Evolutionary conservation across 2,113 vertebrate genomes (phyloP), one percentile per base, ranked within the genome.

Genomic region (Lagenorhynchus albirostris): DNA sequence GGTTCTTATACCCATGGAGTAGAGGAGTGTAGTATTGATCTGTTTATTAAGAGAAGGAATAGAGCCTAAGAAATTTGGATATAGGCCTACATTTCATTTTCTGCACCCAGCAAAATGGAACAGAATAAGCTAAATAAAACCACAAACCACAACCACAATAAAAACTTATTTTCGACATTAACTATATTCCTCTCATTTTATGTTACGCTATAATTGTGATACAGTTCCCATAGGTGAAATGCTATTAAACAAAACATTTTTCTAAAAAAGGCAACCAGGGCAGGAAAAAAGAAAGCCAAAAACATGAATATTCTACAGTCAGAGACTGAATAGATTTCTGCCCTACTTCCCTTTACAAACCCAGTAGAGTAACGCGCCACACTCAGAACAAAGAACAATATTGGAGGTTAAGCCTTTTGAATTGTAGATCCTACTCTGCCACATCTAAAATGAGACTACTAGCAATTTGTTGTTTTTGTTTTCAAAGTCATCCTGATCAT

Each of bases 21-120:
- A 73, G 36, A 88, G 63, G 38, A 33, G 6, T 50, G 58, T 31
- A 21, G 13, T 88, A 97, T 88, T 67, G 93, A 97, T 92, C 70
- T 71, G 65, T 92, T 95, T 90, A 76, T 88, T 94, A 91, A 67
- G 63, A 83, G 63, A 38, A 92, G 15, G 14, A 87, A 58, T 55
- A 8, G 29, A 8, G 9, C 20, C 63, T 80, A 55, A 83, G 90
- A 93, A 31, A 23, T 79, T 70, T 33, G 23, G 53, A 15, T 36
- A 15, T 18, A 20, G 53, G 31, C n/a, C 20, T 63, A n/a, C 14
- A 6, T 80, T 94, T 83, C 31, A 63, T 70, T 95, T 86, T 95
- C 85, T 68, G 8, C 21, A 79, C 23, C 36, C 31, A 89, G 8
- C 11, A 58, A 31, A 85, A 89, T 25, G 41, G n/a, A 80, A 97